Base-by-base conservation (phyloP, 2,888 invertebrate genomes). In the Cheilosia soror region DNA sequence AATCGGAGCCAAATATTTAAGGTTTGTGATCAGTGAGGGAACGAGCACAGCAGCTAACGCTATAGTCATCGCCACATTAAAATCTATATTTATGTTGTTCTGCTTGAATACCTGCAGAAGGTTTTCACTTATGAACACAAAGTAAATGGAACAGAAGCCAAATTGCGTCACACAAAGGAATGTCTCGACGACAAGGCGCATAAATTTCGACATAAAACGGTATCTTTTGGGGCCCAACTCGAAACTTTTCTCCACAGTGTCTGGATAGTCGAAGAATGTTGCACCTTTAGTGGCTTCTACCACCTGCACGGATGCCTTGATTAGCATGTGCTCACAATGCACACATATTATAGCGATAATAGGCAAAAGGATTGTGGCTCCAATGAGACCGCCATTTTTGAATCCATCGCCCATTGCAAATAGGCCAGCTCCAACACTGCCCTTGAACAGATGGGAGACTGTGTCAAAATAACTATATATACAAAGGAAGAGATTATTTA, bases 141-240 rank as follows among this genome's bases (percentile, higher is more conserved):
- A 96, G 92, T 99, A 99, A 11, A 99, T 97, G 90, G 98, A 98
- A 92, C 99, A 99, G 93, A 99, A 99, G 75, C 99, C 99, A 63
- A 99, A 94, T 93, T 99, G 99, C 13, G 98, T 99, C 77, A 98
- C 93, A 92, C 98, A 97, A 77, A 99, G 94, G 93, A 98, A 98
- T 40, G 94, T 90, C 92, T 98, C 98, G 83, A 98, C 96, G 60
- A 95, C 90, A 47, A 93, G 93, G 93, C 95, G 95, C 94, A 96
- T 95, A n/a, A 93, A 88, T 49, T 93, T 93, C 0, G 96, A 94
- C 87, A 95, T 93, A 58, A 93, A 93, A 33, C 95, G 93, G 7
- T 96, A 90, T 2, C 92, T 90, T 0, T 93, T 91, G 1, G 93
- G 96, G 0, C 98, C 97, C 63, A 95, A 94, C 77, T 94, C 94